Evolutionary conservation across 1,140 invertebrate species (phyloP), one percentile per base, ranked within the genome.

Genomic region (Caenorhabditis tropicalis): DNA sequence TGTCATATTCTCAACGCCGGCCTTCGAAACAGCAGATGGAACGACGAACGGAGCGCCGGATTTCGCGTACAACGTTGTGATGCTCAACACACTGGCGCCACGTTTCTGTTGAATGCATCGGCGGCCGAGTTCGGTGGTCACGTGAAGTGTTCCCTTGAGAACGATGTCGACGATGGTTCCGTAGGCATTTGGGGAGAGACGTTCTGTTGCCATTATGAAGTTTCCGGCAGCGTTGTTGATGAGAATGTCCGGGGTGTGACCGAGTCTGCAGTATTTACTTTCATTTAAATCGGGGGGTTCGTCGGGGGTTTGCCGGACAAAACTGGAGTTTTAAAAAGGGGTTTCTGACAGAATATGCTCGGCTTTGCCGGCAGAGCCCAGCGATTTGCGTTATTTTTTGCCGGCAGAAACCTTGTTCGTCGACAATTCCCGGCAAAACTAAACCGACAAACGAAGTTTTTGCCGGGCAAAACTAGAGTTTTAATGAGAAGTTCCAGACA

Each of bases 161-260:
- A 94, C 93, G 88, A 94, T 94, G 86, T 93, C 93, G 49, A 93
- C 89, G 27, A 94, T 91, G 19, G 93, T 92, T 82, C 90, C 92
- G 89, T 92, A 93, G 10, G 92, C 93, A 91, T 94, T 93, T 2
- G 92, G 83, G 6, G 93, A 93, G 0, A 94, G 89, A 53, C 92
- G 88, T 87, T 93, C 93, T 21, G 93, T 91, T 10, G 93, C 93
- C 7, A 92, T 92, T 79, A 94, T 92, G 86, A 94, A 94, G 85
- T 94, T 94, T 15, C 93, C 93, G 33, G 93, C 93, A 65, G 93
- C 93, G 89, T 94, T 94, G 88, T 94, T 94, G n/a, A 94, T 91
- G 36, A 94, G 86, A 19, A 94, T 89, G 79, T 92, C 90, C 15
- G 93, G 93, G 19, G 93, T 88, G 21, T 84, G 84, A 21, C 93